phyloP scores from a whole-genome alignment of 2,113 vertebrate species.

The Scolopax mira region DNA sequence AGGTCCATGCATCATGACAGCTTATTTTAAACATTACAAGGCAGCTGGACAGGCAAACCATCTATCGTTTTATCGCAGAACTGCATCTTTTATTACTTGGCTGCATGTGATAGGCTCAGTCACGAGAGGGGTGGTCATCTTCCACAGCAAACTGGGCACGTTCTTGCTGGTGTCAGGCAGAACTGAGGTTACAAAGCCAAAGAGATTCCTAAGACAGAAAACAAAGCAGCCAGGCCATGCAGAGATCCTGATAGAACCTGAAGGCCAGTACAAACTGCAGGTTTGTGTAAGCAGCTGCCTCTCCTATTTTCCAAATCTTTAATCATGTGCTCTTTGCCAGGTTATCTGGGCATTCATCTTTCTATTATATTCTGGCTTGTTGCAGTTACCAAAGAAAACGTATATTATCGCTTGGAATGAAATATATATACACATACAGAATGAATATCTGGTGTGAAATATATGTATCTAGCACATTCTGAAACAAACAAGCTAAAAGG shows the following conservation, averaged over 20 bases:
- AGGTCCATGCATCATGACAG: not conserved
- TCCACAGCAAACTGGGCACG: rapidly evolving
- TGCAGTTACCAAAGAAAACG: not conserved
- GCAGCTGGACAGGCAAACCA: not conserved
- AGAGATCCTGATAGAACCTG: not conserved
- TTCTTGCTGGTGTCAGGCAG: not conserved
- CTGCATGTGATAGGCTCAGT: not conserved
- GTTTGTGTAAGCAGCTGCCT: not conserved
- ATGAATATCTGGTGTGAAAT: slow-evolving; percentile 41
- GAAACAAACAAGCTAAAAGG: slow-evolving; percentile 37
- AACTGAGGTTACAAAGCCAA: not conserved
- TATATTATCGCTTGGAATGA: slow-evolving; percentile 42
- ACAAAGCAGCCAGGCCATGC: not conserved
- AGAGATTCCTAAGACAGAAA: not conserved
- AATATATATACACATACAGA: slow-evolving; percentile 33
- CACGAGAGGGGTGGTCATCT: not conserved
- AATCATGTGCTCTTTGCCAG: not conserved
- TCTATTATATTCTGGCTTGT: not conserved
- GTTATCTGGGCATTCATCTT: not conserved
- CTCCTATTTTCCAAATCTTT: not conserved
- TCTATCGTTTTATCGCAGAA: not conserved
- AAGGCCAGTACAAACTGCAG: not conserved
- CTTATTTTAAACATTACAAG: not conserved
- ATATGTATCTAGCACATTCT: not conserved
- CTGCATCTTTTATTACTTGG: not conserved